These are phyloP conservation scores for Echinops telfairi DNA, from an alignment of 2,113 vertebrate genomes.

Conservation along the genomic window DNA sequence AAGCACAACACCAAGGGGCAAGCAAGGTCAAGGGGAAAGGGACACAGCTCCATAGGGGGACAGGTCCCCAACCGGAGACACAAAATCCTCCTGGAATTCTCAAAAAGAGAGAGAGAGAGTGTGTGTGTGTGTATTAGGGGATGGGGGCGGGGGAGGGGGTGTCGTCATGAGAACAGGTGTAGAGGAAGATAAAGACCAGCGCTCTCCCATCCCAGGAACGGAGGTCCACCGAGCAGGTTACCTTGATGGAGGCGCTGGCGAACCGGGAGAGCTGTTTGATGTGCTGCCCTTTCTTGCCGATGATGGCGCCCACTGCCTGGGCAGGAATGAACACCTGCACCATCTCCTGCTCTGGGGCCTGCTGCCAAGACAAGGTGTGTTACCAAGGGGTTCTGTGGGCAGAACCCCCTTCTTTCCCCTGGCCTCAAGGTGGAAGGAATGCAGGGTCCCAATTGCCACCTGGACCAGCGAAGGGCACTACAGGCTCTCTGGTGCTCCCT, in stretches of 20 bases:
- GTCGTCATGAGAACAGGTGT: background rate
- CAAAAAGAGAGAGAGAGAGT: background rate
- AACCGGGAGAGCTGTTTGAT: slow-evolving; percentile 98
- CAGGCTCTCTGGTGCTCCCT: background rate
- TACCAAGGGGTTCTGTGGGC: background rate
- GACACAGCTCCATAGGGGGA: fast-evolving
- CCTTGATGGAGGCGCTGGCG: slow-evolving; percentile 98
- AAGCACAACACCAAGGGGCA: background rate
- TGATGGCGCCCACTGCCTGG: slow-evolving; percentile 96
- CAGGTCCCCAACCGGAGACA: background rate
- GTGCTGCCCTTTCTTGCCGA: slow-evolving; percentile 98
- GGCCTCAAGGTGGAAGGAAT: background rate
- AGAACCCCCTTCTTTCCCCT: background rate
- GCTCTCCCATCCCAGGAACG: fast-evolving
- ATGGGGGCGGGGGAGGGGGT: background rate
- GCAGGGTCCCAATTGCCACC: background rate
- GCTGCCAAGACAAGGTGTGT: slow-evolving; percentile 60
- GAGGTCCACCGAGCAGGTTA: slow-evolving; percentile 63
- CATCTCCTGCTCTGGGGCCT: slow-evolving; percentile 95
- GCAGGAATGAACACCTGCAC: slow-evolving; percentile 98
- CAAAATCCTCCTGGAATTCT: background rate
- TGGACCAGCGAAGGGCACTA: no score
- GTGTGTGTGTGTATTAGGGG: no score
- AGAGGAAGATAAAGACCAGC: background rate
- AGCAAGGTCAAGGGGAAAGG: background rate